Conservation (phyloP, 1,140 invertebrate species). For the Scaptomyza montana region DNA sequence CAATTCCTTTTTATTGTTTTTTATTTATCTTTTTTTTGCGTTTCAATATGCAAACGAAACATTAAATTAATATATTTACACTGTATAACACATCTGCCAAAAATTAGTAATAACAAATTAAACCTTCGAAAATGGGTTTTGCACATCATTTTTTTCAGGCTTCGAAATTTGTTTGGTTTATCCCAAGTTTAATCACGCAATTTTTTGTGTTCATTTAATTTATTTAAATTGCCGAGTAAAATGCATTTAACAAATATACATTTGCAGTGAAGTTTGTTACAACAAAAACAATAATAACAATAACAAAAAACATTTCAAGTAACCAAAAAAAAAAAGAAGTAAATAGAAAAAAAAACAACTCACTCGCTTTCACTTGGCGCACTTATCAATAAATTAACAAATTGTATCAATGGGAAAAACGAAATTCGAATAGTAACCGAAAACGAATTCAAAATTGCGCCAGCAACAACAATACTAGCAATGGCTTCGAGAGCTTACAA, state of each 20-base stretch:
- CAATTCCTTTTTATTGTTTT: background rate
- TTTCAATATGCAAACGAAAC: background rate
- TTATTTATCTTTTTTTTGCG: background rate
- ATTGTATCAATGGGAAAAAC: conserved; percentile 11
- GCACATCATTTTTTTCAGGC: too few species aligned
- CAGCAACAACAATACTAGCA: conserved; percentile 6
- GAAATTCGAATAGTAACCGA: background rate
- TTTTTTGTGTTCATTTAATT: background rate
- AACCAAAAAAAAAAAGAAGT: background rate
- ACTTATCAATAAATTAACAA: conserved; percentile 12
- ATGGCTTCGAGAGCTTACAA: conserved; percentile 10
- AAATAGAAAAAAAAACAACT: conserved; percentile 9
- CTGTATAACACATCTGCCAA: background rate
- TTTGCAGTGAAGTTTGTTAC: background rate
- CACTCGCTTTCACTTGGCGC: conserved; percentile 21
- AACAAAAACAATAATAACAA: conserved; percentile 2
- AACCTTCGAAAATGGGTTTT: background rate
- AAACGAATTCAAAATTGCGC: conserved; percentile 14
- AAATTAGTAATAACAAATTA: background rate
- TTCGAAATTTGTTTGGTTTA: background rate
- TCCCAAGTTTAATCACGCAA: background rate
- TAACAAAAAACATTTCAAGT: conserved; percentile 18
- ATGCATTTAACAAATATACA: background rate
- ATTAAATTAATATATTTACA: background rate
- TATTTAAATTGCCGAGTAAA: too few species aligned